Base-by-base conservation (phyloP, 1,140 invertebrate genomes). In the Cydia amplana region DNA sequence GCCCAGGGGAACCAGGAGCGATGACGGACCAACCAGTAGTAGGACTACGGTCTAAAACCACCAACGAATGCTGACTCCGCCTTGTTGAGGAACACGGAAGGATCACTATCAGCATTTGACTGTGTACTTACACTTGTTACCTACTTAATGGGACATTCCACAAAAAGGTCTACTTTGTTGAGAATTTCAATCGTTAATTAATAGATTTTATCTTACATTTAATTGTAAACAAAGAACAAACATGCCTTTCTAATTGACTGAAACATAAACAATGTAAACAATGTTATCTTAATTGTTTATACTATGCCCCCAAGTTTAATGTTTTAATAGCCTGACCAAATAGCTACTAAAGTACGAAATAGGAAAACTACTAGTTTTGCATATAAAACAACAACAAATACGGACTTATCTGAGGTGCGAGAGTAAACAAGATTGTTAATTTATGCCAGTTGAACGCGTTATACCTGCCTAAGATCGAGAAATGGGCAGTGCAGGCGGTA, bases 361-460 rank as follows among this genome's bases (percentile, higher is more conserved):
- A 67, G 64, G 64, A 67, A 36, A 67, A 67, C 64, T 25, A 64
- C 23, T 12, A 36, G 28, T 67, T 67, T 67, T n/a, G 28, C 64
- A 67, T 65, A 65, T 65, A 28, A 65, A 65, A 65, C 12, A 65
- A 65, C 23, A 65, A 65, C 63, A 65, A 65, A 65, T 65, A 65
- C 63, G 14, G 14, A 65, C 12, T 65, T 23, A 65, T 65, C 63
- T n/a, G 46, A 65, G 36, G 63, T 67, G 64, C 25, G 25, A 64
- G 63, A 67, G 64, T 67, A 67, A 67, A 67, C 64, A 36, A 36
- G 28, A 67, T 36, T 67, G 64, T 67, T 67, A 36, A 67, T 67
- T 67, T 67, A 67, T 67, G 14, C 64, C 7, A 67, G 64, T n/a
- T 32, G 14, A 32, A 67, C 28, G 64, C 64, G 28, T 67, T 36